Percentiles rank a stretch among this genome's conserved stretches.
Evolutionary conservation across 2,113 vertebrate genomes (phyloP).

Genomic region (Myrmophylax atrothorax): DNA sequence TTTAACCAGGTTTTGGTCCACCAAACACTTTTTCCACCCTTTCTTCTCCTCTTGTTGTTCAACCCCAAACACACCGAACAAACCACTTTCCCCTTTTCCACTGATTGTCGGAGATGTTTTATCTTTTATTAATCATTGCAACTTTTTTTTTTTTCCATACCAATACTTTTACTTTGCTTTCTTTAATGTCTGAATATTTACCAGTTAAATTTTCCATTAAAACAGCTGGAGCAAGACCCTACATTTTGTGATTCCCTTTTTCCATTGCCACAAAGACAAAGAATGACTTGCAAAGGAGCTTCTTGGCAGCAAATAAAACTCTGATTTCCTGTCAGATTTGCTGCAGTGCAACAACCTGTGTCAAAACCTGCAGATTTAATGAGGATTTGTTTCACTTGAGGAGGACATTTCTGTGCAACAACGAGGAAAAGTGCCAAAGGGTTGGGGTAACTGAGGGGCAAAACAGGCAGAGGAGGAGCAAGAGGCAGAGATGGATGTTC

Average conservation of each 20-base stretch:
- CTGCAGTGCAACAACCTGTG: neutral
- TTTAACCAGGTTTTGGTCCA: neutral
- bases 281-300: neutral
- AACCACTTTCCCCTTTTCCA: neutral
- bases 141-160: neutral
- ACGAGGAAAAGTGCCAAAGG: neutral
- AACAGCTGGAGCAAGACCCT: neutral
- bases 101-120: neutral
- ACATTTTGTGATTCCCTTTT: neutral
- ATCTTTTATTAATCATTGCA: neutral
- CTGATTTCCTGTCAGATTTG: neutral
- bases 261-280: neutral
- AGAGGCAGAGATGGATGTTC: neutral
- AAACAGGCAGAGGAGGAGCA: neutral
- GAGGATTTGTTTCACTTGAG: neutral
- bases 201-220: neutral
- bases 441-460: neutral
- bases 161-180: neutral
- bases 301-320: neutral
- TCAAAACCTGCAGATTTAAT: neutral
- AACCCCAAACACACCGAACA: neutral
- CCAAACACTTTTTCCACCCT: neutral
- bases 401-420: neutral
- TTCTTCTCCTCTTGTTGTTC: neutral
- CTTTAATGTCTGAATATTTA: neutral